Conservation (phyloP, 1,140 invertebrate genomes). For the Macrocentrus cingulum region DNA sequence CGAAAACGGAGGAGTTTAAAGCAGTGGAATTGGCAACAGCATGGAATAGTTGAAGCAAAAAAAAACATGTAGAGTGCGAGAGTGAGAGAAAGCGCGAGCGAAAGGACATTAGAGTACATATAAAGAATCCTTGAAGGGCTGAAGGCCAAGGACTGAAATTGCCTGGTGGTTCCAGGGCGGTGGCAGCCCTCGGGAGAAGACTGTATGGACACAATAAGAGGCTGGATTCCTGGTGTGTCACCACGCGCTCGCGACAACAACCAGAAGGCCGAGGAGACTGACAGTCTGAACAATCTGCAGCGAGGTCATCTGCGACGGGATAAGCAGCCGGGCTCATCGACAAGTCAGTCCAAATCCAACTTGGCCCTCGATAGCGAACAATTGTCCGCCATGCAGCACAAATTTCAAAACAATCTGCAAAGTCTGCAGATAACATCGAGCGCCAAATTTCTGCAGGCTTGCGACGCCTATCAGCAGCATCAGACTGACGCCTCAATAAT, state of each 20-base stretch:
- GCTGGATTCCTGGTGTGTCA: slow-evolving; percentile 47
- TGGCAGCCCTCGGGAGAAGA: slow-evolving; percentile 60
- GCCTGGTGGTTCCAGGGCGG: slow-evolving; percentile 61
- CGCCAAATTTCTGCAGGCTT: slow-evolving; percentile 49
- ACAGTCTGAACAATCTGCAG: slow-evolving; percentile 36
- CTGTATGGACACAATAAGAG: slow-evolving; percentile 54
- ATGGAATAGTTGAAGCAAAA: neutral
- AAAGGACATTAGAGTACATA: slow-evolving; percentile 54
- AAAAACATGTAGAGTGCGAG: slow-evolving; percentile 17
- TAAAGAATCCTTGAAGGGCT: slow-evolving; percentile 55
- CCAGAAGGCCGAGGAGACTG: slow-evolving; percentile 40
- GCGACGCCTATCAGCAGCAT: slow-evolving; percentile 41
- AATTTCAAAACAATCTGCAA: slow-evolving; percentile 50
- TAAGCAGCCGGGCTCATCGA: slow-evolving; percentile 24
- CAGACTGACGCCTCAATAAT: slow-evolving; percentile 17
- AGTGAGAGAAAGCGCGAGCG: slow-evolving; percentile 38
- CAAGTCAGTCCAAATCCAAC: slow-evolving; percentile 35
- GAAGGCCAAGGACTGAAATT: slow-evolving; percentile 58
- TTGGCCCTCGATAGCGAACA: slow-evolving; percentile 47
- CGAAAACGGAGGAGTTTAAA: neutral
- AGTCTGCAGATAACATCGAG: slow-evolving; percentile 29
- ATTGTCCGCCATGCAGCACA: slow-evolving; percentile 51
- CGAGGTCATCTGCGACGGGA: slow-evolving; percentile 38
- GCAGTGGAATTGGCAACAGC: too few relatives aligned
- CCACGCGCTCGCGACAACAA: slow-evolving; percentile 42